Evolutionary conservation across 2,888 invertebrate species (phyloP), one percentile per base, ranked within the genome.

Genomic region (Ectobius pallidus): DNA sequence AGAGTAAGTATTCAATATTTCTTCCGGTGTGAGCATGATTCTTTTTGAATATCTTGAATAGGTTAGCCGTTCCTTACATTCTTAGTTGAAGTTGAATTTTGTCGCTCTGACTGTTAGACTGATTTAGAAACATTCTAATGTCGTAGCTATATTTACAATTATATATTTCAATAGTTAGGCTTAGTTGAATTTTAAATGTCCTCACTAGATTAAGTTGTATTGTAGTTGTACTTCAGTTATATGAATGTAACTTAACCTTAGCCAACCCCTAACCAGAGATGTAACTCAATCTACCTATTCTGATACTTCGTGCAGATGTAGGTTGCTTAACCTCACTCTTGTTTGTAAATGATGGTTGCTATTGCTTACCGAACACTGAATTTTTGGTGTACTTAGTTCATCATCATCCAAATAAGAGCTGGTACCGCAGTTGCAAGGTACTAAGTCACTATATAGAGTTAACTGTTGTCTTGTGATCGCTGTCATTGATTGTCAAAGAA

Each of bases 1-100:
- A 97, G 88, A 97, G 97, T 97, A 86, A 92, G 95, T 91, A 83
- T 74, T 77, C 77, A 79, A 78, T 78, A 78, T 7, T 44, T 44
- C 18, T 25, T n/a, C 46, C 27, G 22, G 11, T 42, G 30, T n/a
- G 46, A 65, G 65, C 65, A 65, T 46, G 65, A 14, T 65, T 27
- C 6, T 65, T 65, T 46, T 46, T 27, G 11, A 65, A 34, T 44
- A 27, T 46, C 44, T 27, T 14, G 11, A n/a, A 65, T 46, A 65
- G 65, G 65, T 65, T 65, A 65, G 65, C 58, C 27, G 27, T 30
- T 32, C 30, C 27, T 25, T 4, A 58, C 11, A 30, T 1, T 58
- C n/a, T 58, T 58, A 58, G 32, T n/a, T 30, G 58, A 30, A 30
- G 58, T n/a, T 58, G 30, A 32, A 25, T 30, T 58, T 58, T 58